These are phyloP conservation scores for Linnaemya tessellans DNA, from an alignment of 2,888 invertebrate genomes.

Conservation along the genomic window DNA sequence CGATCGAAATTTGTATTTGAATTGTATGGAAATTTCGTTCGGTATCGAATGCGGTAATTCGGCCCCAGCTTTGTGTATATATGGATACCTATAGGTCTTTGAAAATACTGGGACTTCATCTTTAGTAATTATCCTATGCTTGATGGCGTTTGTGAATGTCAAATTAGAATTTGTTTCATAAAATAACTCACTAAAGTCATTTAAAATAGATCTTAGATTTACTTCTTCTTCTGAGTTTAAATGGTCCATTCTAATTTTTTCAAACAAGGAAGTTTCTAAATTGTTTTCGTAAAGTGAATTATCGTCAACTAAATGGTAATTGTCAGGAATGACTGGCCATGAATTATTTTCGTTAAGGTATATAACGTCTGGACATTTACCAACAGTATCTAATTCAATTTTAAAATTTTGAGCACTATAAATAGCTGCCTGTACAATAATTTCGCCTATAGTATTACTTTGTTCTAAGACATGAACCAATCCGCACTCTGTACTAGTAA, in stretches of 20 bases:
- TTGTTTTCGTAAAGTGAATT: background rate
- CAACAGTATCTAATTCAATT: background rate
- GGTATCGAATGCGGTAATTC: too few relatives aligned
- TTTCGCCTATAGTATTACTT: background rate
- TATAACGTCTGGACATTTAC: slow-evolving; percentile 23
- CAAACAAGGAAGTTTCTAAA: background rate
- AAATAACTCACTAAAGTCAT: slow-evolving; percentile 2
- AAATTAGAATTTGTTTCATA: slow-evolving; percentile 45
- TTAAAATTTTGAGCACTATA: slow-evolving; percentile 32
- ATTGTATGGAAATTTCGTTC: too few relatives aligned
- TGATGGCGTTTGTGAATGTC: slow-evolving; percentile 59
- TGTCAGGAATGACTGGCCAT: slow-evolving; percentile 25
- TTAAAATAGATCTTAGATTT: background rate
- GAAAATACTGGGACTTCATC: slow-evolving; percentile 54
- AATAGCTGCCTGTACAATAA: slow-evolving; percentile 15
- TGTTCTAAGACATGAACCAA: slow-evolving; percentile 6
- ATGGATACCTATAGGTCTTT: slow-evolving; percentile 59
- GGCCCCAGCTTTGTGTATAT: slow-evolving; percentile 54
- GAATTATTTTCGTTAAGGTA: slow-evolving; percentile 12
- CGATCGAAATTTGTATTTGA: too few relatives aligned
- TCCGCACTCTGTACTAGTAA: background rate
- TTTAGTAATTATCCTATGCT: slow-evolving; percentile 53
- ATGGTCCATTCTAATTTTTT: slow-evolving; percentile 16
- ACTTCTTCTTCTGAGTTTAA: slow-evolving; percentile 22
- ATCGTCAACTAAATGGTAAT: slow-evolving; percentile 26